Conservation (phyloP, 64 coral and sea anemone genomes). For the Dendronephthya gigantea region DNA sequence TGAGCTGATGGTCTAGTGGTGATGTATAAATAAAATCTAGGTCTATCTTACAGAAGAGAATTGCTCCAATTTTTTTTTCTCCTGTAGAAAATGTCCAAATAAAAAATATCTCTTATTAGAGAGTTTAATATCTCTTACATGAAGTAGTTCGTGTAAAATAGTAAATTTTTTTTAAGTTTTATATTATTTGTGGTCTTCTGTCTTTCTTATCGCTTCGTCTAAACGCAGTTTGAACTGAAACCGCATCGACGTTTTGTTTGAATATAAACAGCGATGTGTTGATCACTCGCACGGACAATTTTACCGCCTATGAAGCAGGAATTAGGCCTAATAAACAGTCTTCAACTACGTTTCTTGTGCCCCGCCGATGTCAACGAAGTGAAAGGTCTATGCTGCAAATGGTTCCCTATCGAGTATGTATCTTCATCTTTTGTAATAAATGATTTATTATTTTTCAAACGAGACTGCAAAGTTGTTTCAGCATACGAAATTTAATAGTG, state of each 20-base stretch:
- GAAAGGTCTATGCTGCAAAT: neutral
- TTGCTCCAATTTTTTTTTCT: too few species aligned
- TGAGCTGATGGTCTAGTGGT: too few species aligned
- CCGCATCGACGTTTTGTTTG: neutral
- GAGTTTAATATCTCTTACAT: too few species aligned
- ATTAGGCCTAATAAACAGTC: neutral
- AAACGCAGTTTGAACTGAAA: neutral
- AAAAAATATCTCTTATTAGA: too few species aligned
- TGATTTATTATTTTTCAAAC: neutral
- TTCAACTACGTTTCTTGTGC: neutral
- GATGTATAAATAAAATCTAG: too few species aligned
- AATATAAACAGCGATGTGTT: neutral
- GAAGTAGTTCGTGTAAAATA: too few species aligned
- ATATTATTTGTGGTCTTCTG: neutral
- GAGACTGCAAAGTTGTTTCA: too few species aligned
- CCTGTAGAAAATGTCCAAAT: too few species aligned
- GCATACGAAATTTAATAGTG: too few species aligned
- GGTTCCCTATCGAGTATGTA: slow-evolving; percentile 11
- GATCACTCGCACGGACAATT: neutral
- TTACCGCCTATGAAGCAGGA: slow-evolving; percentile 3
- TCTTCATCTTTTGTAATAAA: neutral
- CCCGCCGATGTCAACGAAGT: neutral
- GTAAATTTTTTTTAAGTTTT: too few species aligned
- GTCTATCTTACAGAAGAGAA: too few species aligned
- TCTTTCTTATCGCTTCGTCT: neutral